phyloP scores from a whole-genome alignment of 92 coral and sea anemone genomes.

The Paragorgia papillata region DNA sequence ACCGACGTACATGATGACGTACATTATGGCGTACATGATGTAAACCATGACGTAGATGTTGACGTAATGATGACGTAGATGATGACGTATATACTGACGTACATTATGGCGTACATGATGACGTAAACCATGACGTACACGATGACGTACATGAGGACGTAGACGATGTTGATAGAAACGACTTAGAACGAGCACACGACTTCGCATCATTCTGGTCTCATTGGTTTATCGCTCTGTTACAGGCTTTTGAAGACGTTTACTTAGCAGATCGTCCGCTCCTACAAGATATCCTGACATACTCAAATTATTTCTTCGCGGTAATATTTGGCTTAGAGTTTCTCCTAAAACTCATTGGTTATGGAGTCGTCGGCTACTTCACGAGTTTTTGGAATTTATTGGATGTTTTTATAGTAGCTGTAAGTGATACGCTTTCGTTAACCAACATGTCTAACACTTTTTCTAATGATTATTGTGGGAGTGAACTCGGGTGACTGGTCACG shows the following conservation, averaged over 20 bases:
- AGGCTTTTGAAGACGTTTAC: conserved; percentile 95
- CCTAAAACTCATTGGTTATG: conserved; percentile 80
- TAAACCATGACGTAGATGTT: too few relatives aligned
- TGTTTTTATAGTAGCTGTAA: conserved; percentile 94
- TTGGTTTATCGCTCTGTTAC: neutral
- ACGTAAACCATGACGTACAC: too few relatives aligned
- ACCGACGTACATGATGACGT: too few relatives aligned
- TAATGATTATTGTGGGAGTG: too few relatives aligned
- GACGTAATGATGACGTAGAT: too few relatives aligned
- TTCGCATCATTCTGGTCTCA: neutral
- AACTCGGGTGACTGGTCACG: too few relatives aligned
- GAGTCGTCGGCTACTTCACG: conserved; percentile 87
- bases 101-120: too few relatives aligned
- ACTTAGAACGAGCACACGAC: neutral
- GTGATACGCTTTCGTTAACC: conserved; percentile 44
- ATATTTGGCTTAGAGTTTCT: conserved; percentile 82
- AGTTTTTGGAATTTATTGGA: conserved; percentile 99
- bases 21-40: too few relatives aligned
- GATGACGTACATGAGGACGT: too few relatives aligned
- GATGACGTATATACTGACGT: too few relatives aligned
- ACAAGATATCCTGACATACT: conserved; percentile 38
- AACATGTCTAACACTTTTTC: too few relatives aligned
- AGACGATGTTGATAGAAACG: too few relatives aligned
- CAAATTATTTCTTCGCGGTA: conserved; percentile 93
- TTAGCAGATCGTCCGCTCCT: conserved; percentile 45